These are phyloP conservation scores for Plebejus argus DNA, from an alignment of 2,888 invertebrate species.

Conservation along the genomic window DNA sequence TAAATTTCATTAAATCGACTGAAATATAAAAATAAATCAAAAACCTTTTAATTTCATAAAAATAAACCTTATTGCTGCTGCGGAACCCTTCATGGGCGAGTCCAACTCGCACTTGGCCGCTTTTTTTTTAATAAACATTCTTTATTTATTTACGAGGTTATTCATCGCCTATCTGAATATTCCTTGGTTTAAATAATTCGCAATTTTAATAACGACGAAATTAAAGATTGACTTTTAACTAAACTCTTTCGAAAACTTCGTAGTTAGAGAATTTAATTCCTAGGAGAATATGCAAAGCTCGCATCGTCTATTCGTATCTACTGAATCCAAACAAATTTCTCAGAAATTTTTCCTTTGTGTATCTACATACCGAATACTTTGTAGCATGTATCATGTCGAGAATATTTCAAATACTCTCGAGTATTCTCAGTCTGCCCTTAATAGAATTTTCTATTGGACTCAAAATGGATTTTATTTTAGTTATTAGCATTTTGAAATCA, in stretches of 20 bases:
- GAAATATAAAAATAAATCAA: too few relatives aligned
- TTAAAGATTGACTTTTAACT: neutral
- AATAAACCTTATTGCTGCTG: too few relatives aligned
- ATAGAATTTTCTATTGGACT: neutral
- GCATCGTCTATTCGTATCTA: neutral
- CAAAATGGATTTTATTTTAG: too few relatives aligned
- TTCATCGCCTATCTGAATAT: neutral
- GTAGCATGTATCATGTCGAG: neutral
- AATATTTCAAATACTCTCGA: neutral
- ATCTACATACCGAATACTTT: conserved; percentile 10
- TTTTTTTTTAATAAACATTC: too few relatives aligned
- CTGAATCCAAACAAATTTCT: conserved; percentile 13
- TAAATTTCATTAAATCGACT: too few relatives aligned
- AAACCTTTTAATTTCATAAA: too few relatives aligned
- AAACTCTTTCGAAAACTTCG: neutral
- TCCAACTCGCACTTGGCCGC: too few relatives aligned
- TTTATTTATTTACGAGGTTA: too few relatives aligned
- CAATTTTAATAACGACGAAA: neutral
- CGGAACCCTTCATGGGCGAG: too few relatives aligned
- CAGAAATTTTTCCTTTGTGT: conserved; percentile 26
- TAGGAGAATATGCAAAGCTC: neutral
- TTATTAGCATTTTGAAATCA: too few relatives aligned
- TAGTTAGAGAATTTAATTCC: conserved; percentile 17
- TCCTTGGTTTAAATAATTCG: neutral
- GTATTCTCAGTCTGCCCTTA: neutral